Conservation (phyloP, 2,113 vertebrate genomes). For the Tachuris rubrigastra region DNA sequence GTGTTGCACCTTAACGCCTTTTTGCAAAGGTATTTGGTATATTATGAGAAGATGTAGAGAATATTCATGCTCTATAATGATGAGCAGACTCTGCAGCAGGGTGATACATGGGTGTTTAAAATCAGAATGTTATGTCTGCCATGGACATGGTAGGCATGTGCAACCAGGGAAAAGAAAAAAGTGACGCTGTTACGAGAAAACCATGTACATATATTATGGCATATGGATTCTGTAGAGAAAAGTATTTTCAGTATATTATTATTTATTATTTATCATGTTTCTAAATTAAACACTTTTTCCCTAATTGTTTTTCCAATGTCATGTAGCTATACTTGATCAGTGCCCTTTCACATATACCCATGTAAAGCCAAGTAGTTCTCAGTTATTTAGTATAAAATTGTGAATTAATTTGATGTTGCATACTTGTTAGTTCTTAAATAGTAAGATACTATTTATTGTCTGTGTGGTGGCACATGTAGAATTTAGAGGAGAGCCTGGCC, state of each 20-base stretch:
- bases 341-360: background rate
- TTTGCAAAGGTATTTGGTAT: background rate
- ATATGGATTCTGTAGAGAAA: background rate
- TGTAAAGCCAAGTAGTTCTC: background rate
- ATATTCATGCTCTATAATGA: background rate
- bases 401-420: background rate
- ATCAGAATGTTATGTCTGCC: background rate
- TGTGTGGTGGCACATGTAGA: background rate
- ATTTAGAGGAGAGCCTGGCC: background rate
- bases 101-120: background rate
- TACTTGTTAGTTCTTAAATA: constrained; percentile 23
- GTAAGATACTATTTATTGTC: background rate
- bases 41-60: background rate
- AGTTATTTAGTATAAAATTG: background rate
- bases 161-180: background rate
- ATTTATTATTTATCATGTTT: background rate
- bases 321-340: background rate
- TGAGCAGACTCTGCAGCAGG: background rate
- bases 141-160: background rate
- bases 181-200: background rate
- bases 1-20: background rate
- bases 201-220: background rate
- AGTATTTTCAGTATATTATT: background rate
- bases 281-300: background rate
- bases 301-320: background rate